phyloP scores from a whole-genome alignment of 2,888 invertebrate species.

The Nudaria mundana region DNA sequence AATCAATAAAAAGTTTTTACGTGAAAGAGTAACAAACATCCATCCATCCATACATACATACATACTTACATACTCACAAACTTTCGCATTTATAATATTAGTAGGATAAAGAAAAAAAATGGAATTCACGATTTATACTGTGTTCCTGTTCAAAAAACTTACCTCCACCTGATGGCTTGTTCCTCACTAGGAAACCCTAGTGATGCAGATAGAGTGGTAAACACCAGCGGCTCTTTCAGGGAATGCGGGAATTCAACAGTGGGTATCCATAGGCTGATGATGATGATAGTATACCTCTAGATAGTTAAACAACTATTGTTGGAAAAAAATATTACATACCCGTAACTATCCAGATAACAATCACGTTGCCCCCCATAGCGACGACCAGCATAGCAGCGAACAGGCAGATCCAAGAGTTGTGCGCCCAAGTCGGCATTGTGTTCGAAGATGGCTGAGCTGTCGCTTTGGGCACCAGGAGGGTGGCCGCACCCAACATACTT shows the following conservation, averaged over 20 bases:
- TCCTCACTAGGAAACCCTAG: no score
- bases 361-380: constrained; percentile 92
- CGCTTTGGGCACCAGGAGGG: constrained; percentile 62
- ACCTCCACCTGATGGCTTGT: no score
- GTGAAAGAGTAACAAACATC: no score
- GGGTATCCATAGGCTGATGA: not conserved
- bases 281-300: not conserved
- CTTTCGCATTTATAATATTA: no score
- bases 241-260: not conserved
- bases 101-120: no score
- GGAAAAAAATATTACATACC: constrained; percentile 77
- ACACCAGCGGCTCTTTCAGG: not conserved
- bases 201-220: no score
- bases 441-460: constrained; percentile 47
- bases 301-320: not conserved
- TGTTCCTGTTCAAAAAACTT: no score
- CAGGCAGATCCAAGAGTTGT: constrained; percentile 87
- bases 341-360: constrained; percentile 96
- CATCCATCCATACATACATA: no score
- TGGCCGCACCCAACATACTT: constrained; percentile 63
- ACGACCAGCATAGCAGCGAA: constrained; percentile 89
- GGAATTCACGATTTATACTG: no score
- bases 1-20: no score
- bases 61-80: no score
- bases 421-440: constrained; percentile 82